A percentile compares a stretch with the other conserved stretches of the same genome.
Evolutionary conservation across 2,797 vertebrate genomes (phyloP).

Genomic region (Tadarida brasiliensis): DNA sequence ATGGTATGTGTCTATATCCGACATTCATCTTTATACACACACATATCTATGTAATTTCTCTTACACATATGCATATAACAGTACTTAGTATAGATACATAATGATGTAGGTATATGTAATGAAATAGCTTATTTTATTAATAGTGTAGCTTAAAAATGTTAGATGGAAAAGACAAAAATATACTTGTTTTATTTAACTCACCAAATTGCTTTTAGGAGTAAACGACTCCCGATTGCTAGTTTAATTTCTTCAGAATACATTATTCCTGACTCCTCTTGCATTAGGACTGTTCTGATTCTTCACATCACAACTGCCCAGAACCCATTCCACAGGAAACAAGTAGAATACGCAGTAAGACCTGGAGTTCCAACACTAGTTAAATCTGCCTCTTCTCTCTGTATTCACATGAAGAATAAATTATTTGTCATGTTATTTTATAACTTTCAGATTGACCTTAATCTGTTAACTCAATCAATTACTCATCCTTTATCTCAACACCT

Average conservation of each 20-base stretch:
- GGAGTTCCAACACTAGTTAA: neutral
- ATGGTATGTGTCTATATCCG: neutral
- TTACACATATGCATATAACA: neutral
- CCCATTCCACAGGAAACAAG: neutral
- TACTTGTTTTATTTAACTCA: conserved; percentile 10
- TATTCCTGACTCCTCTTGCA: neutral
- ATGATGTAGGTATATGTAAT: neutral
- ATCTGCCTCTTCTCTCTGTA: neutral
- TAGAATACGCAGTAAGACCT: neutral
- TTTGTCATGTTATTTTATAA: neutral
- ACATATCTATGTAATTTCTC: neutral
- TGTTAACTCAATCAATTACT: neutral
- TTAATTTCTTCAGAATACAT: conserved; percentile 38
- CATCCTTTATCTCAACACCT: neutral
- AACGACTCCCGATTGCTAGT: neutral
- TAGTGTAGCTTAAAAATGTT: neutral
- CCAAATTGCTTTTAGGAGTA: neutral
- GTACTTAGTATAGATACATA: neutral
- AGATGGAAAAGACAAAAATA: neutral
- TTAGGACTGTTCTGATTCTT: neutral
- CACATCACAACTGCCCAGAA: neutral
- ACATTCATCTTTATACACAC: neutral
- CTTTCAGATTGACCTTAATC: neutral
- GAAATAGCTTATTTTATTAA: neutral
- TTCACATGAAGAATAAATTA: neutral